Conservation (phyloP, 2,888 invertebrate genomes). For the Liodrosophila aerea region DNA sequence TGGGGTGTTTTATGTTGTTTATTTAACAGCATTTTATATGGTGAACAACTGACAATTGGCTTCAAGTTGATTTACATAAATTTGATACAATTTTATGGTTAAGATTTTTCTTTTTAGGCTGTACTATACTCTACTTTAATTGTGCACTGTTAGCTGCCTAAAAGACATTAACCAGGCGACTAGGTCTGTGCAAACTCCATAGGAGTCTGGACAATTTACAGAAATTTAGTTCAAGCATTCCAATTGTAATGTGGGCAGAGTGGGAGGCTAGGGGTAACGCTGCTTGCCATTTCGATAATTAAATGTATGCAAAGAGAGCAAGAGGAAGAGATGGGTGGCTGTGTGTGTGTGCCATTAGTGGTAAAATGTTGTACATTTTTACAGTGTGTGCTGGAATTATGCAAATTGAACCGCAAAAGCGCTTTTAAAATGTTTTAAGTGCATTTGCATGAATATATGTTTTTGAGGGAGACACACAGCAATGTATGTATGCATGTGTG, state of each 20-base stretch:
- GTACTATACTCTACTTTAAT: too few species aligned
- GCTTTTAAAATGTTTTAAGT: constrained; percentile 78
- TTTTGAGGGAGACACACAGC: constrained; percentile 47
- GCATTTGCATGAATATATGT: constrained; percentile 76
- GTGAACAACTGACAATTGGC: too few species aligned
- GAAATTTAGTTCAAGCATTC: constrained; percentile 55
- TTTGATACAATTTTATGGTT: too few species aligned
- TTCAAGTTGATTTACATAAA: too few species aligned
- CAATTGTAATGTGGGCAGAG: background rate
- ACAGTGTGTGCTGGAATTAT: constrained; percentile 76
- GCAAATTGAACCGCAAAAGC: constrained; percentile 78
- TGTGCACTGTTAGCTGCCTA: too few species aligned
- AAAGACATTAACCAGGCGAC: too few species aligned
- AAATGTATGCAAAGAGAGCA: constrained; percentile 55
- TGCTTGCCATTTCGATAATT: constrained; percentile 74
- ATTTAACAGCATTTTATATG: too few species aligned
- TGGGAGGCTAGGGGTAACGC: background rate
- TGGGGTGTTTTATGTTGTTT: too few species aligned
- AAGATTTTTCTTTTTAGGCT: too few species aligned
- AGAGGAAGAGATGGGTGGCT: background rate
- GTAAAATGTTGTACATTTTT: constrained; percentile 78
- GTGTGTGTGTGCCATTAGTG: constrained; percentile 61
- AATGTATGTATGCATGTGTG: constrained; percentile 1
- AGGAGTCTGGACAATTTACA: constrained; percentile 58
- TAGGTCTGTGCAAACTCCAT: too few species aligned